Evolutionary conservation across 2,888 invertebrate genomes (phyloP).

Genomic region (Chydorus sphaericus): DNA sequence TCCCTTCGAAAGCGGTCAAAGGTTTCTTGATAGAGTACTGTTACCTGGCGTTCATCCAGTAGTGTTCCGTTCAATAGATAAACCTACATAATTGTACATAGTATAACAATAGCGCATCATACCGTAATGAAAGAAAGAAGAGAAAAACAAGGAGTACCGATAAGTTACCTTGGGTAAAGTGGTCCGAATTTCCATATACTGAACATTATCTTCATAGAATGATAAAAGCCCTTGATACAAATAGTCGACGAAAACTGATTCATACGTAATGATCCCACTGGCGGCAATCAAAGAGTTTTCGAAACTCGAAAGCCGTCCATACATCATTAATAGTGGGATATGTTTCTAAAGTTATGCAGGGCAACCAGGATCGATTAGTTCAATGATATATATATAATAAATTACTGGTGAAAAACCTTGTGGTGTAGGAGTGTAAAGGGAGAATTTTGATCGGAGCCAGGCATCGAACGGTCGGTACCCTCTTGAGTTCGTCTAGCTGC

Average conservation of each 20-base stretch:
- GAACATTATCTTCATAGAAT: slow-evolving; percentile 48
- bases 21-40: slow-evolving; percentile 40
- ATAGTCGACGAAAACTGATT: slow-evolving; percentile 48
- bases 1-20: slow-evolving; percentile 40
- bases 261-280: slow-evolving; percentile 40
- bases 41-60: slow-evolving; percentile 40
- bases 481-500: slow-evolving; percentile 19
- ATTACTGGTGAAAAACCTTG: too few species aligned
- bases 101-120: too few species aligned
- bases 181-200: slow-evolving; percentile 54
- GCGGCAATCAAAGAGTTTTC: slow-evolving; percentile 39
- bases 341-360: not conserved
- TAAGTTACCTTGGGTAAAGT: slow-evolving; percentile 29
- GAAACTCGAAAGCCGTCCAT: slow-evolving; percentile 45
- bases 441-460: slow-evolving; percentile 21
- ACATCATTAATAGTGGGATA: slow-evolving; percentile 28
- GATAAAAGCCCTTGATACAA: slow-evolving; percentile 46
- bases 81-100: slow-evolving; percentile 27
- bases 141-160: not conserved
- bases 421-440: slow-evolving; percentile 21
- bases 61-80: slow-evolving; percentile 49
- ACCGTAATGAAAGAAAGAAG: not conserved
- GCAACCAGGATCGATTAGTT: not conserved
- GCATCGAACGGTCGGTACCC: slow-evolving; percentile 20
- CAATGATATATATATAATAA: too few species aligned